A percentile compares a stretch with the other conserved stretches of the same genome.
These are phyloP conservation scores for Heliconius sara DNA, from an alignment of 2,888 invertebrate species.

Conservation along the genomic window DNA sequence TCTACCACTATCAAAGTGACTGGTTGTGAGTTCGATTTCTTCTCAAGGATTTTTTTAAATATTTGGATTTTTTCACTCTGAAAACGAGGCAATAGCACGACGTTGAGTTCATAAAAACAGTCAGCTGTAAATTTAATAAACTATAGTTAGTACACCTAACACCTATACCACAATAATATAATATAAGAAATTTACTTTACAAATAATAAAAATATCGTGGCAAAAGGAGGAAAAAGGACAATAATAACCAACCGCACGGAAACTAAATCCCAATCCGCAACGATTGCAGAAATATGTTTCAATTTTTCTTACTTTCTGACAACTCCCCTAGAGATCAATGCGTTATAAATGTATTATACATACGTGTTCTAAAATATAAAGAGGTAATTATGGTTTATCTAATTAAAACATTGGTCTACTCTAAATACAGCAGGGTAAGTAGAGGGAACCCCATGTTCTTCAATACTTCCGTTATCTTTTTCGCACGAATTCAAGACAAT, in stretches of 20 bases:
- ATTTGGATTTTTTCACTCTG: no score
- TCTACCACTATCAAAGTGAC: no score
- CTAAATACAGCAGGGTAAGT: no score
- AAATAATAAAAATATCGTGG: constrained; percentile 14
- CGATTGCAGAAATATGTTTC: constrained; percentile 34
- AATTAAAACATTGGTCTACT: not conserved
- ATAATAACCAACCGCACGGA: constrained; percentile 20
- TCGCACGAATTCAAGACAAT: no score
- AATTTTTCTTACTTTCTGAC: constrained; percentile 28
- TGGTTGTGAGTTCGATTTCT: no score
- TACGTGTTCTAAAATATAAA: constrained; percentile 23
- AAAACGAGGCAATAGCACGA: no score
- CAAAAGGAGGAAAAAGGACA: constrained; percentile 15
- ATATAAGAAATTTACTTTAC: not conserved
- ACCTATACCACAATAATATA: not conserved
- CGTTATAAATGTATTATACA: constrained; percentile 1
- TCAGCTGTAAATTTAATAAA: no score
- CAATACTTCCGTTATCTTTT: no score
- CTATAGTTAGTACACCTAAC: no score
- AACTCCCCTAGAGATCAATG: constrained; percentile 19
- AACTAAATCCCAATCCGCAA: constrained; percentile 26
- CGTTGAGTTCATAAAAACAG: no score
- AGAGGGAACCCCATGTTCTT: no score
- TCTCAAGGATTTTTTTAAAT: no score
- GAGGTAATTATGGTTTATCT: not conserved